Conservation (phyloP, 2,113 vertebrate genomes). For the Hoplias malabaricus region DNA sequence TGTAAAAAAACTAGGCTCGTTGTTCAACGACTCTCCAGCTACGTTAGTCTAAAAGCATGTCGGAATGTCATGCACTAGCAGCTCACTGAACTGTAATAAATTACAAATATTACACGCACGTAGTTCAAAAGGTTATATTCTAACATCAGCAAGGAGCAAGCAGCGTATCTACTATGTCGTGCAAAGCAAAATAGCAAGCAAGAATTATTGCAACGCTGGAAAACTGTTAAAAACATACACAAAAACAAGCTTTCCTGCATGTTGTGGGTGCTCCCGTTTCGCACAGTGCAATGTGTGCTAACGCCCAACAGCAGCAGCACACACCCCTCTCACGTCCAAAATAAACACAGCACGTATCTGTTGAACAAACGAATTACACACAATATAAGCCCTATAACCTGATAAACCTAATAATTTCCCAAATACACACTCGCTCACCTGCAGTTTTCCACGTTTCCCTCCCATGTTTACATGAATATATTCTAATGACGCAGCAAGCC, state of each 20-base stretch:
- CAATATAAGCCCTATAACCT: neutral
- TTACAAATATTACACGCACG: constrained; percentile 6
- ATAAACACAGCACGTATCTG: constrained; percentile 67
- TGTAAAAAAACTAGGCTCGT: neutral
- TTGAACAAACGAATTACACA: constrained; percentile 41
- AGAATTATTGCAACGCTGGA: neutral
- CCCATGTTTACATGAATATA: constrained; percentile 79
- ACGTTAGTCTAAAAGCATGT: constrained; percentile 7
- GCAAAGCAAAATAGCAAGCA: neutral
- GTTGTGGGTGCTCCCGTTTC: constrained; percentile 41
- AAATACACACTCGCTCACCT: constrained; percentile 55
- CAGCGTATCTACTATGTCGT: neutral
- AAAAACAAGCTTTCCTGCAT: neutral
- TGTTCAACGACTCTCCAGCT: neutral
- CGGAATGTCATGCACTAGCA: neutral
- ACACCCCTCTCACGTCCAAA: constrained; percentile 74
- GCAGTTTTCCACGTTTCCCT: constrained; percentile 50
- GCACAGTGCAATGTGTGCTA: constrained; percentile 70
- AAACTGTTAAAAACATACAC: neutral
- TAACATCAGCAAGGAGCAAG: neutral
- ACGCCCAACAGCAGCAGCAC: constrained; percentile 72
- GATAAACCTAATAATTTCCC: neutral
- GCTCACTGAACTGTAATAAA: constrained; percentile 24
- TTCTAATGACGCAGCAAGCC: constrained; percentile 90
- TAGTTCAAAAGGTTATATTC: neutral